These are phyloP conservation scores for Corythornis madagascariensis DNA, from an alignment of 2,113 vertebrate species.

Conservation along the genomic window DNA sequence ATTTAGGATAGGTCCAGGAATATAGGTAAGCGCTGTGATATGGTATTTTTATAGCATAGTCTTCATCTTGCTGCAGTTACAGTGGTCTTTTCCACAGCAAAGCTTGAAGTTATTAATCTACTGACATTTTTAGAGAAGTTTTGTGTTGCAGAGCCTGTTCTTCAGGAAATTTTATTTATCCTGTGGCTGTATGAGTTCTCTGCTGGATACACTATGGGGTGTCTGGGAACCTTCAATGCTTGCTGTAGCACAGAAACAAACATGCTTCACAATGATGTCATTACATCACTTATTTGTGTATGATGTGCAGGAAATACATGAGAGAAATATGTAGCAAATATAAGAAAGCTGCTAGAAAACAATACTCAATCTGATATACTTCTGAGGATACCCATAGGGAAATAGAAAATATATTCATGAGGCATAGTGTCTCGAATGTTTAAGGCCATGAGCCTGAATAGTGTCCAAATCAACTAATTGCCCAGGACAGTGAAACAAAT, in stretches of 20 bases:
- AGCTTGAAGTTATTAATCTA: neutral
- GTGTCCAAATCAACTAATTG: slow-evolving; percentile 2
- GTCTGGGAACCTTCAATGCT: neutral
- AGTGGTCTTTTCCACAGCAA: neutral
- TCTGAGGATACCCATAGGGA: neutral
- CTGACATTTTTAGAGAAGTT: neutral
- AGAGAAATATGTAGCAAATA: neutral
- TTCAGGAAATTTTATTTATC: neutral
- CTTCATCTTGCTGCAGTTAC: neutral
- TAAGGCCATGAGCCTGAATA: neutral
- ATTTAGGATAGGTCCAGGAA: neutral
- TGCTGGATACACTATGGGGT: neutral
- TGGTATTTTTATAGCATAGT: neutral
- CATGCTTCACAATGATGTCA: neutral
- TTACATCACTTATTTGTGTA: neutral
- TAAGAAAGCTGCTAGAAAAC: too few species aligned
- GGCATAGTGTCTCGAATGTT: neutral
- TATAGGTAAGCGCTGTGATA: neutral
- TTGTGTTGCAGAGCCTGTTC: neutral
- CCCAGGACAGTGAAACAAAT: slow-evolving; percentile 19
- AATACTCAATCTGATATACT: neutral
- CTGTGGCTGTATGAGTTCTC: neutral
- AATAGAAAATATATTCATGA: neutral
- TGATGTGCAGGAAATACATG: neutral
- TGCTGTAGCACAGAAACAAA: neutral